Evolutionary conservation across 2,888 invertebrate species (phyloP), one percentile per base, ranked within the genome.

Genomic region (Ganaspis brasiliensis): DNA sequence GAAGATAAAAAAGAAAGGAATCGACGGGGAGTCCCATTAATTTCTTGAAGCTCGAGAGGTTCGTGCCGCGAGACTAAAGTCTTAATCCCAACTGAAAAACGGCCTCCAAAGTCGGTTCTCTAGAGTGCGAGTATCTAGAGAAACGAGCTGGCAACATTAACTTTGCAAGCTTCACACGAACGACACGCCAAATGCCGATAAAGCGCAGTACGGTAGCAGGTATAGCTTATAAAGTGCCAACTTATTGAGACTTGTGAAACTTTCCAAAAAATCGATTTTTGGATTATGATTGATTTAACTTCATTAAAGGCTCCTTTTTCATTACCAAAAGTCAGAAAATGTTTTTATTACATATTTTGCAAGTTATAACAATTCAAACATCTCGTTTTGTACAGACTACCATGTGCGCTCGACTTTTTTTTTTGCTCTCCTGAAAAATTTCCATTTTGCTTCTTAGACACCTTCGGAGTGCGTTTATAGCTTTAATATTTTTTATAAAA

Each of bases 41-140:
- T 83, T 80, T 81, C 79, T 74, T 57, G 78, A 73, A 74, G 75
- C 75, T 77, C 76, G 76, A 73, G 75, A 73, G 76, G 74, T 76
- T 81, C 79, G 79, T 74, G 79, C 76, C 76, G 61, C 72, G 77
- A 73, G 80, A 79, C 76, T 82, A 79, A 81, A 77, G 83, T 83
- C 83, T 82, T 83, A 83, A 83, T 83, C 80, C 80, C 73, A 75
- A 37, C 80, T 82, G 81, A 81, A 79, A 82, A 81, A 82, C 82
- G 80, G 78, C 81, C 79, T 80, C 76, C 81, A 63, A 74, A 72
- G 77, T 81, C 73, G 79, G 40, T 75, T 77, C 74, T 79, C 82
- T 76, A 76, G 79, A 73, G 31, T 31, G 31, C 31, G 31, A 31
- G 31, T 31, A 31, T 31, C 31, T 31, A 31, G 31, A 31, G 75